These are phyloP conservation scores for Azemiops feae DNA, from an alignment of 2,113 vertebrate species.

Conservation along the genomic window DNA sequence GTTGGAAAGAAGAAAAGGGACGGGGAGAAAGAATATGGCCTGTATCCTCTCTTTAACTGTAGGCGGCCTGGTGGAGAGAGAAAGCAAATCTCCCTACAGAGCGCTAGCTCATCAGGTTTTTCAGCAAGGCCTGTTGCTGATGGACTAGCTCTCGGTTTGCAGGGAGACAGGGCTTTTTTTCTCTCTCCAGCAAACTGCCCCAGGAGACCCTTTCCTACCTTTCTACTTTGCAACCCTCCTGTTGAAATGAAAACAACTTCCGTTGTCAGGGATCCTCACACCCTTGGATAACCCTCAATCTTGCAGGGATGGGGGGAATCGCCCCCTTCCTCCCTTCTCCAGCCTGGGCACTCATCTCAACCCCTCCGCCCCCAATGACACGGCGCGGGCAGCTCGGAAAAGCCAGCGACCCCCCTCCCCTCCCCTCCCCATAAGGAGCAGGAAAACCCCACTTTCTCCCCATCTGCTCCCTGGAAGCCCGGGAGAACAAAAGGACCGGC, in stretches of 20 bases:
- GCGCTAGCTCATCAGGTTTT: neutral
- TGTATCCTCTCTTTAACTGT: neutral
- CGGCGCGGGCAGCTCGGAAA: neutral
- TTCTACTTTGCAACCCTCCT: neutral
- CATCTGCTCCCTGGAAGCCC: constrained; percentile 36
- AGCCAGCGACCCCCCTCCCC: neutral
- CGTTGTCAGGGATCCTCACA: neutral
- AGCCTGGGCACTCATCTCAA: neutral
- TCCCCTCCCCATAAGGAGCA: neutral
- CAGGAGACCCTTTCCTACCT: neutral
- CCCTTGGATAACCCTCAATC: neutral
- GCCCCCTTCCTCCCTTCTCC: neutral
- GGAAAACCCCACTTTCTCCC: neutral
- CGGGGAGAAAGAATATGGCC: neutral
- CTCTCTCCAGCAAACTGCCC: neutral
- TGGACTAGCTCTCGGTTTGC: neutral
- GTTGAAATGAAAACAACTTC: neutral
- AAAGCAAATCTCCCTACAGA: neutral
- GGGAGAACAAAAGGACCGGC: constrained; percentile 54
- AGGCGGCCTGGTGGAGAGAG: neutral
- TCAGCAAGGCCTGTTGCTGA: neutral
- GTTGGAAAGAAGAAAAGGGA: neutral
- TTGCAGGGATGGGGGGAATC: too few species aligned
- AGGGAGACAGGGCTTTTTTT: neutral
- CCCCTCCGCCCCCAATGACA: neutral